Percentiles rank a stretch among this genome's conserved stretches.
phyloP scores from a whole-genome alignment of 1,140 invertebrate genomes.

The Ceratosolen fusciceps region DNA sequence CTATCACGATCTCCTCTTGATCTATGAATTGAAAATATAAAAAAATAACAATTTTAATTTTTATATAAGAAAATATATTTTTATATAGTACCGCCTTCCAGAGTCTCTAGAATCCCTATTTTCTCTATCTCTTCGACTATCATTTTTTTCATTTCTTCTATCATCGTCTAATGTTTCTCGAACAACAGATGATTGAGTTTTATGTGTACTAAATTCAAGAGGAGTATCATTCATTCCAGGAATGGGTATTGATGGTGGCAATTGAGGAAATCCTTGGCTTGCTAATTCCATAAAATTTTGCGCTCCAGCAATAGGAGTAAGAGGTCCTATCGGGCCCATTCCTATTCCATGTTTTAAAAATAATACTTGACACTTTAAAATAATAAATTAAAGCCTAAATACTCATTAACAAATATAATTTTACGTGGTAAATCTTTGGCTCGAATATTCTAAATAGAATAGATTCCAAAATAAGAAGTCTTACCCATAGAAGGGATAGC shows the following conservation, averaged over 20 bases:
- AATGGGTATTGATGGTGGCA: slow-evolving; percentile 65
- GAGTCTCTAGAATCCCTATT: slow-evolving; percentile 61
- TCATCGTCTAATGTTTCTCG: slow-evolving; percentile 68
- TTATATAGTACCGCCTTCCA: slow-evolving; percentile 58
- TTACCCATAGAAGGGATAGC: slow-evolving; percentile 68
- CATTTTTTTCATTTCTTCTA: slow-evolving; percentile 68
- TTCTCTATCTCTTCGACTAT: slow-evolving; percentile 65
- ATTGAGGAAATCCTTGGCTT: slow-evolving; percentile 67
- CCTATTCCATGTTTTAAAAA: slow-evolving; percentile 53
- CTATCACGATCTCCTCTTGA: slow-evolving; percentile 66
- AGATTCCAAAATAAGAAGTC: neutral
- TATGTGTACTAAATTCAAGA: slow-evolving; percentile 78
- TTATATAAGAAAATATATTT: neutral
- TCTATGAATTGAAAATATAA: slow-evolving; percentile 49
- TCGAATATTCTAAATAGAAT: too few species aligned
- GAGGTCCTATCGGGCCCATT: slow-evolving; percentile 68
- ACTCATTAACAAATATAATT: neutral
- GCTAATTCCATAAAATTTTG: slow-evolving; percentile 71
- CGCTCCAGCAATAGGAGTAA: slow-evolving; percentile 64
- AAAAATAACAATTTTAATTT: neutral
- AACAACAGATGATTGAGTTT: slow-evolving; percentile 75
- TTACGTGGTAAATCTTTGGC: neutral
- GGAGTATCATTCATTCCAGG: slow-evolving; percentile 79
- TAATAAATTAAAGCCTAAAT: neutral
- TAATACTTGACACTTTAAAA: neutral